Conservation (phyloP, 1,140 invertebrate genomes). For the Diachasmimorpha longicaudata region DNA sequence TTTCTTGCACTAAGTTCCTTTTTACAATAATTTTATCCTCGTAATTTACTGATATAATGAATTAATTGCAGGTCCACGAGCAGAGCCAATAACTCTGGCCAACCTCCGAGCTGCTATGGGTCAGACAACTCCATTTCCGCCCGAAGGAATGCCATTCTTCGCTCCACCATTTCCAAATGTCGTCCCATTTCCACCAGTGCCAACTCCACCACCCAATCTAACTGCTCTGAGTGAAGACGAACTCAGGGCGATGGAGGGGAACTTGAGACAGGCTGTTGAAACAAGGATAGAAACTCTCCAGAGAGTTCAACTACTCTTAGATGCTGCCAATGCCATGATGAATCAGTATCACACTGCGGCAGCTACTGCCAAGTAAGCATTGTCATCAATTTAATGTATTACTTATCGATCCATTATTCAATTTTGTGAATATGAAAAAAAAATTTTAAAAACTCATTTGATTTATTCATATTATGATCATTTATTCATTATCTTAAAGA, state of each 20-base stretch:
- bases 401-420: too few species aligned
- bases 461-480: too few species aligned
- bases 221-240: constrained; percentile 82
- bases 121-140: constrained; percentile 49
- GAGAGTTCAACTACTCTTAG: constrained; percentile 55
- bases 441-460: too few species aligned
- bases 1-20: too few species aligned
- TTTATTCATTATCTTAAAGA: too few species aligned
- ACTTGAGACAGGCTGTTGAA: constrained; percentile 84
- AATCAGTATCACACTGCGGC: constrained; percentile 58
- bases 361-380: constrained; percentile 51
- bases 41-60: not conserved
- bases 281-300: constrained; percentile 76
- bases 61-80: not conserved
- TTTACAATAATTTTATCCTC: too few species aligned
- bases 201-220: constrained; percentile 73
- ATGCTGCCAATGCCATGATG: constrained; percentile 60
- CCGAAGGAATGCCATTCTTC: constrained; percentile 61
- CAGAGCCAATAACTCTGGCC: constrained; percentile 42
- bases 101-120: constrained; percentile 26
- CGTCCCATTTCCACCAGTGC: constrained; percentile 77
- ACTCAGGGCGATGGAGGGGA: constrained; percentile 86
- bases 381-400: not conserved
- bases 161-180: constrained; percentile 66
- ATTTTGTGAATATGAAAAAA: too few species aligned